Evolutionary conservation across 2,888 invertebrate species (phyloP).

Genomic region (Mythimna lalbum): DNA sequence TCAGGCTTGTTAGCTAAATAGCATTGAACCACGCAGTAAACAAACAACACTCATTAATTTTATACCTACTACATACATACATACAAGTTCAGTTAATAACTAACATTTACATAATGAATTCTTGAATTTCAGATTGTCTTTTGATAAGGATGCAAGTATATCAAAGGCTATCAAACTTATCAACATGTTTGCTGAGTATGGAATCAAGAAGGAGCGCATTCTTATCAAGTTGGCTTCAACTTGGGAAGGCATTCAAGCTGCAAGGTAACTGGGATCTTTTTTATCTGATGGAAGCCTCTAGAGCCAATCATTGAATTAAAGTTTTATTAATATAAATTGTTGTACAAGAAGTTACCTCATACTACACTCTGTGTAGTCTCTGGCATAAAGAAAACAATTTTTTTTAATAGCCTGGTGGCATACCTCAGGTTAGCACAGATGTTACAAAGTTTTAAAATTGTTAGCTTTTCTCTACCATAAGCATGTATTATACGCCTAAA

Average conservation of each 20-base stretch:
- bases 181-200: constrained; percentile 96
- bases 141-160: constrained; percentile 97
- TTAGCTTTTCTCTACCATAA: no score
- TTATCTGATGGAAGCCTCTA: not conserved
- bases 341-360: no score
- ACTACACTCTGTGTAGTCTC: not conserved
- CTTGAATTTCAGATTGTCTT: constrained; percentile 94
- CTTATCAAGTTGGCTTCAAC: constrained; percentile 99
- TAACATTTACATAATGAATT: constrained; percentile 23
- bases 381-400: not conserved
- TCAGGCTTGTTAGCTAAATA: constrained; percentile 20
- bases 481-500: no score
- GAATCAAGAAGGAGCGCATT: constrained; percentile 97
- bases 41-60: constrained; percentile 8
- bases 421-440: no score
- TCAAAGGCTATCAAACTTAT: constrained; percentile 97
- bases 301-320: not conserved
- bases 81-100: constrained; percentile 3
- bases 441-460: no score
- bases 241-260: constrained; percentile 99
- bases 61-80: not conserved
- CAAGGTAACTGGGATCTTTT: constrained; percentile 91
- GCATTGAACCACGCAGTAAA: constrained; percentile 20
- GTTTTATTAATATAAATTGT: no score
- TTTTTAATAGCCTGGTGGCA: no score